These are phyloP conservation scores for Polymixis lichenea DNA, from an alignment of 2,888 invertebrate genomes.

Conservation along the genomic window DNA sequence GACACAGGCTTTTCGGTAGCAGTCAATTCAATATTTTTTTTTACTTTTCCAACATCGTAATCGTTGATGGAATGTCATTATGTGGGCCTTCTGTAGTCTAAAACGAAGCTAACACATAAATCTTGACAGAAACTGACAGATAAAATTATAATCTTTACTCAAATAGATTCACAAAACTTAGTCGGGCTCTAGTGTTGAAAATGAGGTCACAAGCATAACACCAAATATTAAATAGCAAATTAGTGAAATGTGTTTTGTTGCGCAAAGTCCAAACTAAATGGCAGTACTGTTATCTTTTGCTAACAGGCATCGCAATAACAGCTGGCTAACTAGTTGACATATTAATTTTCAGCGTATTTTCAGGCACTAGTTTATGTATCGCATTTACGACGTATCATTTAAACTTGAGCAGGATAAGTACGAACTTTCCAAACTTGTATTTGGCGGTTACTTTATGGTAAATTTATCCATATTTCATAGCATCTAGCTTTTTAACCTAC, in stretches of 20 bases:
- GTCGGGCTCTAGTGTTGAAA: not conserved
- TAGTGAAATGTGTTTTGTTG: not conserved
- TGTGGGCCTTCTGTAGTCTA: not conserved
- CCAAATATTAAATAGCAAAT: not conserved
- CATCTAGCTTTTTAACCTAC: too few species aligned
- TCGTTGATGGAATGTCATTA: not conserved
- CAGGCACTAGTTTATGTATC: not conserved
- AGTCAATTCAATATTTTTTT: not conserved
- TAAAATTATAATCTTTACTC: not conserved
- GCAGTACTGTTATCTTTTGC: conserved; percentile 1
- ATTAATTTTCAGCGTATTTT: not conserved
- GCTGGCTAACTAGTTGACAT: not conserved
- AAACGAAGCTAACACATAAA: not conserved
- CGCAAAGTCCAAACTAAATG: not conserved
- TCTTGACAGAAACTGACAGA: not conserved
- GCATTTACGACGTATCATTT: not conserved
- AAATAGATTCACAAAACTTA: not conserved
- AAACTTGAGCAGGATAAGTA: not conserved
- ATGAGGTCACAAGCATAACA: not conserved
- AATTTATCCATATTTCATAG: too few species aligned
- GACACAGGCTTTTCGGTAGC: not conserved
- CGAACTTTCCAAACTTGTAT: not conserved
- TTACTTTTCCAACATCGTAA: not conserved
- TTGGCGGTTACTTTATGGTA: too few species aligned
- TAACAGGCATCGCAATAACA: not conserved